phyloP scores from a whole-genome alignment of 2,797 vertebrate species.

The Apogon talboti region DNA sequence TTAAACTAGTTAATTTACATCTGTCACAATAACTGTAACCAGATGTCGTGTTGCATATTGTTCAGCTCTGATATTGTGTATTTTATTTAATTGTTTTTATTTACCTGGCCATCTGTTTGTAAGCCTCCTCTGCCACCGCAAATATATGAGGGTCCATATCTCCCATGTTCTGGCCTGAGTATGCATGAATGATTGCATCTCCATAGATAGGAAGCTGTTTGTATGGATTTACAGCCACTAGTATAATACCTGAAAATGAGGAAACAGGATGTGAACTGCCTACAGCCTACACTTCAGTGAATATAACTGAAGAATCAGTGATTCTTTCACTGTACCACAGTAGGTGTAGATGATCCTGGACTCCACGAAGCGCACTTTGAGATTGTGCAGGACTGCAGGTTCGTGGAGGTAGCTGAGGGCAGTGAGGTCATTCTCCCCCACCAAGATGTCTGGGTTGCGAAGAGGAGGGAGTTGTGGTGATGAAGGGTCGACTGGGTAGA shows the following conservation, averaged over 20 bases:
- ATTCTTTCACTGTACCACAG: conserved; percentile 84
- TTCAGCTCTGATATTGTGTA: no score
- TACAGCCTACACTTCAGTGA: not conserved
- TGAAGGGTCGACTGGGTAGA: conserved; percentile 82
- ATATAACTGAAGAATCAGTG: conserved; percentile 1
- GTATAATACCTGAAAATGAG: conserved; percentile 90
- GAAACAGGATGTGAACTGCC: conserved; percentile 29
- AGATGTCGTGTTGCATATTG: no score
- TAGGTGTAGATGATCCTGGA: conserved; percentile 98
- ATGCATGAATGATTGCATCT: conserved; percentile 96
- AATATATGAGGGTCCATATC: conserved; percentile 99
- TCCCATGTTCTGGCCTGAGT: conserved; percentile 98
- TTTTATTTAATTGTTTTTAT: conserved; percentile 7
- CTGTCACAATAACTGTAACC: no score
- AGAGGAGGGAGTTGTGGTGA: conserved; percentile 88
- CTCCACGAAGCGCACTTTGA: conserved; percentile 94
- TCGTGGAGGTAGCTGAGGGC: conserved; percentile 98
- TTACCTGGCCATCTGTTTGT: conserved; percentile 99
- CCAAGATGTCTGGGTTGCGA: conserved; percentile 97
- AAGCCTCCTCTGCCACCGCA: conserved; percentile 97
- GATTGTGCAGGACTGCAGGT: conserved; percentile 96
- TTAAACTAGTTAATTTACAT: no score
- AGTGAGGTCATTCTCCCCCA: conserved; percentile 98
- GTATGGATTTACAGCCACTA: conserved; percentile 97
- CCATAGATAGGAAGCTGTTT: conserved; percentile 94